Percentiles rank a stretch among this genome's conserved stretches.
phyloP scores from a whole-genome alignment of 2,797 vertebrate species.

The Ibycter americanus region DNA sequence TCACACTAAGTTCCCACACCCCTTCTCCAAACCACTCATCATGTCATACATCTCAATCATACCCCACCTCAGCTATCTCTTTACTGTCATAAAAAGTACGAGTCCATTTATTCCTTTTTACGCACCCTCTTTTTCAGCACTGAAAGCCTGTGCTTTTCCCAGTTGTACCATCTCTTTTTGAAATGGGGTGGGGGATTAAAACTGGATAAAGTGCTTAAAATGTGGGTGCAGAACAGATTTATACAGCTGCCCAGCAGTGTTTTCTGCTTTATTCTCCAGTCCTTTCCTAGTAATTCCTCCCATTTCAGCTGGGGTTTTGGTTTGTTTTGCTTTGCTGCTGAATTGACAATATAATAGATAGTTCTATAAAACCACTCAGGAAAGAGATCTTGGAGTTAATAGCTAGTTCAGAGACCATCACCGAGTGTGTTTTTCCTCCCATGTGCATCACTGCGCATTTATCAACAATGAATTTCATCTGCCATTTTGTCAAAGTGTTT shows the following conservation, averaged over 20 bases:
- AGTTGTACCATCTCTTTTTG: not conserved
- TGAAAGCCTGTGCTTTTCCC: not conserved
- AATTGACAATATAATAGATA: conserved; percentile 48
- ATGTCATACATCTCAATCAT: not conserved
- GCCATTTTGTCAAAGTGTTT: not conserved
- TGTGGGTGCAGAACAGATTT: not conserved
- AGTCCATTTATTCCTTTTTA: not conserved
- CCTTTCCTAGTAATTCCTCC: not conserved
- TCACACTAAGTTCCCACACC: not conserved
- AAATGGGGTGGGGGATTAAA: not conserved
- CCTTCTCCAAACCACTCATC: not conserved
- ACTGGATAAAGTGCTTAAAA: not conserved
- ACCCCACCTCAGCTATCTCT: not conserved
- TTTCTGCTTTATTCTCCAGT: not conserved
- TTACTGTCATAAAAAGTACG: not conserved
- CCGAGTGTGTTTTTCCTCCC: not conserved
- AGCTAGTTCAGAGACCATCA: conserved; percentile 42
- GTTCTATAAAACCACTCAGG: conserved; percentile 42
- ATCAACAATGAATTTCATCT: conserved; percentile 26
- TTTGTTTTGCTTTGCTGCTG: conserved; percentile 21
- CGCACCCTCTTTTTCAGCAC: not conserved
- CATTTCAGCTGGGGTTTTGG: not conserved
- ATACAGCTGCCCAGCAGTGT: not conserved
- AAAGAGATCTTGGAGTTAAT: conserved; percentile 53
- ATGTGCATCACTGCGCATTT: conserved; percentile 42